A percentile compares a stretch with the other conserved stretches of the same genome.
phyloP scores from a whole-genome alignment of 2,888 invertebrate species.

The Macaria liturata region DNA sequence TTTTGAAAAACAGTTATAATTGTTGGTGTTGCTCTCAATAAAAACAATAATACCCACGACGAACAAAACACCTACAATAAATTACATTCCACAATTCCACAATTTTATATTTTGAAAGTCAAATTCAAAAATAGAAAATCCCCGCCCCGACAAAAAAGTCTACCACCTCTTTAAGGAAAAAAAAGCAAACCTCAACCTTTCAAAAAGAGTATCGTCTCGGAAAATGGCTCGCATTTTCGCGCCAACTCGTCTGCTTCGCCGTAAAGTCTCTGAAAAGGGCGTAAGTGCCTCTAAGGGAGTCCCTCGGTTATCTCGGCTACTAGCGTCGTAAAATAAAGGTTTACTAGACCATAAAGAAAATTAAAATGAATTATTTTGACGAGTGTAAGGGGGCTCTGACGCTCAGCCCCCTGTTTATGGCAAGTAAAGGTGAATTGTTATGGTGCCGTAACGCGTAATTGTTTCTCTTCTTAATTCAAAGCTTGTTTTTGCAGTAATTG shows the following conservation, averaged over 20 bases:
- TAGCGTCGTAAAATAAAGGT: slow-evolving; percentile 81
- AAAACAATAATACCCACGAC: no score
- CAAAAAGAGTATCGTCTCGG: slow-evolving; percentile 27
- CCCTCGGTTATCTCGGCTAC: slow-evolving; percentile 76
- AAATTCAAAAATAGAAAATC: no score
- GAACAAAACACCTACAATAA: no score
- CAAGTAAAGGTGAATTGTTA: slow-evolving; percentile 66
- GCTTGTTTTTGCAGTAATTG: slow-evolving; percentile 43
- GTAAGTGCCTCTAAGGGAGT: slow-evolving; percentile 75
- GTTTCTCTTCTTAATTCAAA: slow-evolving; percentile 51
- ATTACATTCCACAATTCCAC: no score
- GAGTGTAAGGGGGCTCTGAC: slow-evolving; percentile 60
- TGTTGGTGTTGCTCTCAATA: no score
- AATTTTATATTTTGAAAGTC: no score
- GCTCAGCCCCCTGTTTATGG: slow-evolving; percentile 50
- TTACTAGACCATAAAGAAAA: slow-evolving; percentile 82
- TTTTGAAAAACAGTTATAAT: no score
- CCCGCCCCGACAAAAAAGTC: no score
- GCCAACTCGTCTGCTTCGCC: slow-evolving; percentile 34
- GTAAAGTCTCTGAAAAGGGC: slow-evolving; percentile 33
- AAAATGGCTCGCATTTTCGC: slow-evolving; percentile 28
- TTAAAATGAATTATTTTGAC: slow-evolving; percentile 84
- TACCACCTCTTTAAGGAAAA: not conserved
- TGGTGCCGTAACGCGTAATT: slow-evolving; percentile 67
- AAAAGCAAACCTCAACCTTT: slow-evolving; percentile 11